These are phyloP conservation scores for Phoronis australis DNA, from an alignment of 2,888 invertebrate genomes.

Conservation along the genomic window DNA sequence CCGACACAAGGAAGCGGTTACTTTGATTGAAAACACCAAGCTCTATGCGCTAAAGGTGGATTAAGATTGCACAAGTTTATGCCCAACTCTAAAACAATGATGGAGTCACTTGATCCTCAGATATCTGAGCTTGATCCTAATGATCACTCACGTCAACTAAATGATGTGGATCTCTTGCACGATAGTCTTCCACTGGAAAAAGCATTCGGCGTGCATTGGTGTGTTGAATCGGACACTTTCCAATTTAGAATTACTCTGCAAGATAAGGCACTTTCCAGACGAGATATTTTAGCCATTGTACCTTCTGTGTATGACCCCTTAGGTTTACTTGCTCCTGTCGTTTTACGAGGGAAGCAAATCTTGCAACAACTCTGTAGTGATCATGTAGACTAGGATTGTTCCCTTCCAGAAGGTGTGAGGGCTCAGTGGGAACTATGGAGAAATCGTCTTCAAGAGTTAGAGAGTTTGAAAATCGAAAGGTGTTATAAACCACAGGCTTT, in stretches of 20 bases:
- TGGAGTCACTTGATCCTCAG: constrained; percentile 16
- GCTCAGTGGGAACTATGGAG: constrained; percentile 9
- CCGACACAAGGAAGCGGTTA: constrained; percentile 2
- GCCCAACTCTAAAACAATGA: constrained; percentile 11
- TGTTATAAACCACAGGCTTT: constrained; percentile 1
- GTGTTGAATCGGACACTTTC: constrained; percentile 6
- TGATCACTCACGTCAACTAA: constrained; percentile 8
- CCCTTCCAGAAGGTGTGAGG: not conserved
- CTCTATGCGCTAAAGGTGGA: constrained; percentile 10
- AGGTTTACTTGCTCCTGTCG: constrained; percentile 11
- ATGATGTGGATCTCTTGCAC: constrained; percentile 8
- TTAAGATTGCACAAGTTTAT: constrained; percentile 18
- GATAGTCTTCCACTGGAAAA: constrained; percentile 9
- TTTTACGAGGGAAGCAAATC: constrained; percentile 7
- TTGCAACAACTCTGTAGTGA: constrained; percentile 6
- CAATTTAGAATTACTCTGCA: constrained; percentile 6
- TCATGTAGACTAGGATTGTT: not conserved
- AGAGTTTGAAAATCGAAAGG: constrained; percentile 2
- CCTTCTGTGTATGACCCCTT: constrained; percentile 16
- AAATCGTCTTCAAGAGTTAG: constrained; percentile 5
- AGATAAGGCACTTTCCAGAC: constrained; percentile 11
- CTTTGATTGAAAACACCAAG: constrained; percentile 4
- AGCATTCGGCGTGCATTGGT: constrained; percentile 12
- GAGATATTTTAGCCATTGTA: constrained; percentile 14
- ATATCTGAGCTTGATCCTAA: too few species aligned